Evolutionary conservation across 2,888 invertebrate genomes (phyloP), one percentile per base, ranked within the genome.

Genomic region (Chrysopilus asiliformis): DNA sequence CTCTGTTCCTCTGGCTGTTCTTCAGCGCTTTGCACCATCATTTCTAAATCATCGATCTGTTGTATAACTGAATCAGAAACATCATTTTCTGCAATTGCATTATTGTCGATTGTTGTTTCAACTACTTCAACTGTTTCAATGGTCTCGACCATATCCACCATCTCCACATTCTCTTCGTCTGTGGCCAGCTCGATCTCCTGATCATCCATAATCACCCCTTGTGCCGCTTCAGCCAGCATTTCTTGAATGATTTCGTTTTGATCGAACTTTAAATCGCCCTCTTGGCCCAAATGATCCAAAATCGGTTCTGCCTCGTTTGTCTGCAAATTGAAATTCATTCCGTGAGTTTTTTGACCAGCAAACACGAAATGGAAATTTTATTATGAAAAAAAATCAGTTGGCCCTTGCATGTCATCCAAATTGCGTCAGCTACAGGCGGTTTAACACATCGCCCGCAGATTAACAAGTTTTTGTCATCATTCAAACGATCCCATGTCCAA

Each of bases 371-470:
- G n/a, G n/a, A n/a, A n/a, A n/a, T n/a, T n/a, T 8, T 9, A 18
- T 22, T 20, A 20, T 10, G 28, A 22, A 15, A 28, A 15, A 4
- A 9, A 22, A 24, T 64, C 63, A 61, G 60, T 56, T 62, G 62
- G 60, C 61, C 63, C 64, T 58, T 64, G 62, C 61, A 54, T 45
- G 45, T 46, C 57, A 56, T 63, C 61, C n/a, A n/a, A 55, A 45
- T 32, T 16, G 16, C 17, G 16, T 62, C 62, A 45, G 62, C 59
- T 4, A 61, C 64, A 42, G 60, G 64, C 58, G 68, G 68, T 46
- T 66, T 66, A 58, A 66, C 68, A 57, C 57, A 59, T 49, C 62
- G 57, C 49, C 47, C 48, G 45, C 58, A 58, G 46, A 40, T 41
- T 47, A 42, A 54, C 60, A 58, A 49, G 41, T 48, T 22, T 28